Percentiles rank a stretch among this genome's conserved stretches.
phyloP scores from a whole-genome alignment of 2,888 invertebrate species.

The Scaptomyza caliginosa region DNA sequence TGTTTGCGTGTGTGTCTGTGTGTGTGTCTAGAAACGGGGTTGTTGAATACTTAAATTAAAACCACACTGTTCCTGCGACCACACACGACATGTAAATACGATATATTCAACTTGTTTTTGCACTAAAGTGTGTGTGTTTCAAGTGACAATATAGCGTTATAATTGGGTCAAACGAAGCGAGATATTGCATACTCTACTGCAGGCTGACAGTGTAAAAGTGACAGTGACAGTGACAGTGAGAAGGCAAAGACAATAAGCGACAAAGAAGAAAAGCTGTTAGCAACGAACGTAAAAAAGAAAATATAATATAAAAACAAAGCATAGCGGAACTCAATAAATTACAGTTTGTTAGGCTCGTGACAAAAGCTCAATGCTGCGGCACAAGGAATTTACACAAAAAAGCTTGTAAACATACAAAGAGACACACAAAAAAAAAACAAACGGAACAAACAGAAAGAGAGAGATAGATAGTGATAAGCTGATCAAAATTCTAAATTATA shows the following conservation, averaged over 20 bases:
- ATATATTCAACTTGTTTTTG: slow-evolving; percentile 3
- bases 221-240: neutral
- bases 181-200: slow-evolving; percentile 18
- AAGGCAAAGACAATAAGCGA: neutral
- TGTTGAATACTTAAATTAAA: too few species aligned
- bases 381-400: slow-evolving; percentile 7
- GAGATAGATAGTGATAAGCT: neutral
- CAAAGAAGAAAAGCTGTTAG: slow-evolving; percentile 5
- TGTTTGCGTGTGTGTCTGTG: slow-evolving; percentile 11
- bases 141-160: slow-evolving; percentile 2
- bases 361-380: slow-evolving; percentile 31
- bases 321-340: slow-evolving; percentile 1
- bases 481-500: slow-evolving; percentile 11
- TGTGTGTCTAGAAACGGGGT: slow-evolving; percentile 12
- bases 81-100: neutral
- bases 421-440: slow-evolving; percentile 1
- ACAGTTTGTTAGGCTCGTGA: slow-evolving; percentile 6
- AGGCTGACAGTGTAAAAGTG: slow-evolving; percentile 6
- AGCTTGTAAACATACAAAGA: slow-evolving; percentile 4
- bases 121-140: slow-evolving; percentile 15
- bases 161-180: slow-evolving; percentile 6
- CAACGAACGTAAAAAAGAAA: too few species aligned
- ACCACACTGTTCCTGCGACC: slow-evolving; percentile 1
- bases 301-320: slow-evolving; percentile 17
- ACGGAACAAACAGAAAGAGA: neutral